Evolutionary conservation across 2,797 vertebrate genomes (phyloP), one percentile per base, ranked within the genome.

Genomic region (Malurus splendens): DNA sequence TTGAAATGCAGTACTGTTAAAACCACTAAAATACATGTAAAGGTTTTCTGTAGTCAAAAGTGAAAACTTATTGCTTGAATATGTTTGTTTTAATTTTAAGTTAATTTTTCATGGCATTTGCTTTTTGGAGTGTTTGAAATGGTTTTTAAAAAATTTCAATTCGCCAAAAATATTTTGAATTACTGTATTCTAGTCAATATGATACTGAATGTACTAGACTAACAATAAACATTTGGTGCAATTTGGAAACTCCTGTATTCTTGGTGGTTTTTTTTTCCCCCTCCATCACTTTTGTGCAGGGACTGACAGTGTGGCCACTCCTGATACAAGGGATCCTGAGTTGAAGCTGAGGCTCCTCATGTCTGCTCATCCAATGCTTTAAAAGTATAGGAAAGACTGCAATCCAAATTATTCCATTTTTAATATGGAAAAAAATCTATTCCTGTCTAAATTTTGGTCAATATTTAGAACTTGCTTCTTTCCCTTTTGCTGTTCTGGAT

Each of bases 11-110:
- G 85, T 92, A 94, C 90, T 95, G 93, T 96, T 94, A 76, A 95
- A 95, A 97, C 97, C 97, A 98, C 97, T 97, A 93, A 97, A 95
- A 78, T 86, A 72, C 82, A n/a, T 76, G 59, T 95, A 90, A 87
- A 77, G 18, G 33, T 94, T 92, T 96, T 92, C 94, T 86, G 87
- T 96, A 95, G 86, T 93, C 41, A 44, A 68, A 93, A 95, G 94
- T 96, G 94, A 89, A 96, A 73, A 36, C 36, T 70, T 94, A 27
- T 94, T 86, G 92, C 93, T 97, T 94, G 93, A 83, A 66, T 84
- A 78, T 83, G 57, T 95, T 89, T 89, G 68, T 54, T 94, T 90
- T 86, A 74, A 93, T 67, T 94, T 89, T 86, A 82, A 93, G 86
- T 93, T 93, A 79, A 91, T 82, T 93, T 93, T 92, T 93, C 92